Base-by-base conservation (phyloP, 2,113 vertebrate species). In the Rhea pennata region DNA sequence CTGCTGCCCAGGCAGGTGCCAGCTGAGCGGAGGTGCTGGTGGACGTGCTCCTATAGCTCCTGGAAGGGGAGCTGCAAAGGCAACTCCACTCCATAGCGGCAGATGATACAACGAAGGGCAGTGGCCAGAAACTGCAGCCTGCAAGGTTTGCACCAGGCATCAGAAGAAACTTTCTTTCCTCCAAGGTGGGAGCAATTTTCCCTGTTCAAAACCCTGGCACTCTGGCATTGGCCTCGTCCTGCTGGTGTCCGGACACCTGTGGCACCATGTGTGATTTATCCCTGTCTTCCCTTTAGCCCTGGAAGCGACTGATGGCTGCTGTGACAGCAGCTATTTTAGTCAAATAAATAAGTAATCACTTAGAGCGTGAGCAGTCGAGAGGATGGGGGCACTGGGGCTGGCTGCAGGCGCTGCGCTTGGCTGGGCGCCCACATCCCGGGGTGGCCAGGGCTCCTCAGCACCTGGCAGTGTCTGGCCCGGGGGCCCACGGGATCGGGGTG, bases 241-340 rank as follows among this genome's bases (percentile, higher is more conserved):
- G 0, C 0, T 11, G 16, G 29, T 65, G 59, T 89, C 65, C 70
- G 77, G 76, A 54, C 58, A 48, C 5, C n/a, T 4, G 1, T 3
- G 22, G 77, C 58, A 39, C 39, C 9, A 10, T 10, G 72, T 92
- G 78, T 90, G 90, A 95, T 96, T 97, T 88, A 90, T 71, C 53
- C 1, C 1, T 33, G 33, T 14, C 59, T 93, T 95, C 67, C 84
- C 44, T 73, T 89, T 1, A 17, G 77, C 91, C 64, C 75, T 2
- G 5, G 29, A 69, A 95, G 80, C 69, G 39, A 44, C 20, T 17
- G 71, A 95, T 33, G 84, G 81, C 84, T 83, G 88, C 64, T 36
- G 70, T 61, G 83, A 75, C 86, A 87, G 92, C 86, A 87, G 87
- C 87, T 95, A 73, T 91, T 96, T 92, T 73, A 96, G 88, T 85